phyloP scores from a whole-genome alignment of 2,888 invertebrate genomes.

The Seira musarum region DNA sequence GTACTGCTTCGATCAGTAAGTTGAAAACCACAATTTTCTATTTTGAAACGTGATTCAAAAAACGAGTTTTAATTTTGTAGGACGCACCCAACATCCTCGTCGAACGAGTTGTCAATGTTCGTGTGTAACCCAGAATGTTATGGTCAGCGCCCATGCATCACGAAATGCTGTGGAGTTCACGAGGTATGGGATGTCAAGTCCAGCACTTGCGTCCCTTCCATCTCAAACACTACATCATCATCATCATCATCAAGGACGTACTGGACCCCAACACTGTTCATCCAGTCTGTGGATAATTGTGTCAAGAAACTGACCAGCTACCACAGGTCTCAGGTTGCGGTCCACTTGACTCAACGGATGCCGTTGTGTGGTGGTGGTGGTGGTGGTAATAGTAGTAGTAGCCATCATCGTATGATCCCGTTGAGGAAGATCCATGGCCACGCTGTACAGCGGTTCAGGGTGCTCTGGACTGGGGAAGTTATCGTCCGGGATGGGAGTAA shows the following conservation, averaged over 20 bases:
- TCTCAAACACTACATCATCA: no score
- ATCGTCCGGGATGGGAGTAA: conserved; percentile 32
- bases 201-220: not conserved
- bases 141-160: conserved; percentile 40
- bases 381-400: no score
- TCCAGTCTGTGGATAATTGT: conserved; percentile 24
- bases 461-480: conserved; percentile 52
- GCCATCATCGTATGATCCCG: not conserved
- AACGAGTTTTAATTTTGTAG: not conserved
- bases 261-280: conserved; percentile 28
- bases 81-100: conserved; percentile 14
- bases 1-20: conserved; percentile 46
- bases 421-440: conserved; percentile 24
- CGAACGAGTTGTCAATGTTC: conserved; percentile 26
- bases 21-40: not conserved
- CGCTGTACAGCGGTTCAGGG: conserved; percentile 37
- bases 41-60: not conserved
- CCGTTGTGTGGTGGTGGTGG: conserved; percentile 27
- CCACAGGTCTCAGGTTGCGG: conserved; percentile 38
- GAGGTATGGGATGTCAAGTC: conserved; percentile 47
- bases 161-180: conserved; percentile 47
- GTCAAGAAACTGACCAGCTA: conserved; percentile 32
- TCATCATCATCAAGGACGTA: not conserved
- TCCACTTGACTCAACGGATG: conserved; percentile 20
- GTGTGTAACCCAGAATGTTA: conserved; percentile 36